Conservation (phyloP, 1,140 invertebrate genomes). For the Hyposmocoma kahamanoa region DNA sequence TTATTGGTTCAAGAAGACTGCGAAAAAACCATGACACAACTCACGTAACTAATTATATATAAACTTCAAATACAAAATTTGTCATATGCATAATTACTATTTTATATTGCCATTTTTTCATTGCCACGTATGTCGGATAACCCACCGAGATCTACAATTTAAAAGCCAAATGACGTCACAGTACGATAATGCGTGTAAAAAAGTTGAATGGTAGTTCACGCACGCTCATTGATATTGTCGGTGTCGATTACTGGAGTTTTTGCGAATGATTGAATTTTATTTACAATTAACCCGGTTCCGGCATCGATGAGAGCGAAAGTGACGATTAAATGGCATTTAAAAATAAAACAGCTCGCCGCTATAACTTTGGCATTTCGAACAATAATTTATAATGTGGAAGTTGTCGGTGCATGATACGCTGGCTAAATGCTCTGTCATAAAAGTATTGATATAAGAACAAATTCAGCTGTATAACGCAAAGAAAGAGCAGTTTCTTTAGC, state of each 20-base stretch:
- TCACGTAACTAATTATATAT: no score
- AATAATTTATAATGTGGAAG: constrained; percentile 55
- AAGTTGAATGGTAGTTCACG: constrained; percentile 49
- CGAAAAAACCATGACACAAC: no score
- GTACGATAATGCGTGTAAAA: constrained; percentile 20
- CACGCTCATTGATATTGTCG: constrained; percentile 69
- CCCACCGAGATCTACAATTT: no score
- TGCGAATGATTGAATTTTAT: constrained; percentile 73
- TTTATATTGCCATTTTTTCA: no score
- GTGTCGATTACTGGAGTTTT: constrained; percentile 68
- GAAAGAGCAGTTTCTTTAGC: background rate
- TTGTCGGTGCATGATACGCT: constrained; percentile 6
- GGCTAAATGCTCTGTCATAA: background rate
- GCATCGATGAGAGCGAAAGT: constrained; percentile 61
- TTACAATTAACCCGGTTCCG: constrained; percentile 71
- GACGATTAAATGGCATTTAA: constrained; percentile 72
- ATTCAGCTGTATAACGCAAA: background rate
- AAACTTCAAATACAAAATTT: no score
- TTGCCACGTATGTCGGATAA: no score
- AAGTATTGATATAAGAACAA: no score
- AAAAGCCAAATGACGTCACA: no score
- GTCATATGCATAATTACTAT: no score
- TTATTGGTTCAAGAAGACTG: no score
- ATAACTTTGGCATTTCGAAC: constrained; percentile 46
- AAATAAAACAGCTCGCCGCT: constrained; percentile 65